Base-by-base conservation (phyloP, 2,888 invertebrate species). In the Cremastobaeus sp. region DNA sequence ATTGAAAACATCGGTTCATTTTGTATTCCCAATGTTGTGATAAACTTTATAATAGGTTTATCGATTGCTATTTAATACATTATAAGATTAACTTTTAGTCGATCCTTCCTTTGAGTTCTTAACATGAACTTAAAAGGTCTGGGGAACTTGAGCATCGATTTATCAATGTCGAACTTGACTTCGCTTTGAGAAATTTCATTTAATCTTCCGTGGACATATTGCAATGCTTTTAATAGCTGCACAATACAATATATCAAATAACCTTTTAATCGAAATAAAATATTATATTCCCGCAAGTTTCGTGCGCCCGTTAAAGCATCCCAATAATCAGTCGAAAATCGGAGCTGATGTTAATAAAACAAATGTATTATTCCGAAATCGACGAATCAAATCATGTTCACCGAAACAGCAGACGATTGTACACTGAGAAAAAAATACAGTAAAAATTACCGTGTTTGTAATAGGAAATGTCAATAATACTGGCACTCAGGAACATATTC, bases 91-190 rank as follows among this genome's bases (percentile, higher is more conserved):
- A 70, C 62, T 70, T 70, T 70, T 70, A 57, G 64, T 64, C 57
- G 43, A 71, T 71, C 50, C 48, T 43, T 50, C 50, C 50, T 57
- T 30, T 34, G 64, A 32, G 70, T 57, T 64, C 57, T 71, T 48
- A 70, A 62, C 70, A 62, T 70, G 57, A 57, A 57, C 64, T 71
- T 71, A 64, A 64, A 65, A 71, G 50, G 71, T 71, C 62, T 62
- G 64, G 64, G 57, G 50, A 71, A 71, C 57, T 71, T 71, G 48
- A 64, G 35, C 70, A 64, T 55, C 70, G 55, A 70, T 70, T 64
- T 64, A 64, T 70, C 70, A 70, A 64, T 64, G 70, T 70, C 70
- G 57, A 30, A 39, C 55, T 34, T 47, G 30, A 50, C 62, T 64
- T 55, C 57, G 41, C 62, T 64, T 70, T 70, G 70, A 64, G 32